Evolutionary conservation across 1,140 invertebrate genomes (phyloP).

Genomic region (Dolichoris vasculosae): DNA sequence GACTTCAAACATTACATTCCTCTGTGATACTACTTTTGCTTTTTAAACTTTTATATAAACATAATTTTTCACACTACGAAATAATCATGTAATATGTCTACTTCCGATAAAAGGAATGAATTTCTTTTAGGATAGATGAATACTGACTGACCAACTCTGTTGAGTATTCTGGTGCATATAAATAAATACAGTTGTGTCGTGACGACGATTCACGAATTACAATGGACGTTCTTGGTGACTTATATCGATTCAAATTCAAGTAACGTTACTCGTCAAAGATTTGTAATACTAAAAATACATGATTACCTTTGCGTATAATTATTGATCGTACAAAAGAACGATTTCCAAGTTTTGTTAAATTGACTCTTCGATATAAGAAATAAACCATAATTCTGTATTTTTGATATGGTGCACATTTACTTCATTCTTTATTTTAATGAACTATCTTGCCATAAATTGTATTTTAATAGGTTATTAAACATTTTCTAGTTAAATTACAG

Average conservation of each 20-base stretch:
- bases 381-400: neutral
- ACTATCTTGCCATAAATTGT: too few species aligned
- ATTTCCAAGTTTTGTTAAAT: constrained; percentile 9
- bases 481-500: too few species aligned
- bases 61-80: neutral
- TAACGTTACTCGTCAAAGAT: constrained; percentile 69
- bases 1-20: constrained; percentile 63
- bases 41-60: neutral
- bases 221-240: constrained; percentile 75
- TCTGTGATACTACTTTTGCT: constrained; percentile 35
- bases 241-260: constrained; percentile 72
- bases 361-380: neutral
- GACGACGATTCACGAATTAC: constrained; percentile 74
- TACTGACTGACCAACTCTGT: constrained; percentile 67
- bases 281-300: constrained; percentile 63
- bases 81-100: constrained; percentile 52
- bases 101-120: constrained; percentile 48
- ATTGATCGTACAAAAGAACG: constrained; percentile 1
- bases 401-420: too few species aligned
- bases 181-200: constrained; percentile 74
- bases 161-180: constrained; percentile 70
- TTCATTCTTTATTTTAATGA: too few species aligned
- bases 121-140: constrained; percentile 66
- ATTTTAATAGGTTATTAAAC: too few species aligned
- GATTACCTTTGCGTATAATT: neutral